Evolutionary conservation across 2,888 invertebrate genomes (phyloP).

Genomic region (Tenthredo distinguenda): DNA sequence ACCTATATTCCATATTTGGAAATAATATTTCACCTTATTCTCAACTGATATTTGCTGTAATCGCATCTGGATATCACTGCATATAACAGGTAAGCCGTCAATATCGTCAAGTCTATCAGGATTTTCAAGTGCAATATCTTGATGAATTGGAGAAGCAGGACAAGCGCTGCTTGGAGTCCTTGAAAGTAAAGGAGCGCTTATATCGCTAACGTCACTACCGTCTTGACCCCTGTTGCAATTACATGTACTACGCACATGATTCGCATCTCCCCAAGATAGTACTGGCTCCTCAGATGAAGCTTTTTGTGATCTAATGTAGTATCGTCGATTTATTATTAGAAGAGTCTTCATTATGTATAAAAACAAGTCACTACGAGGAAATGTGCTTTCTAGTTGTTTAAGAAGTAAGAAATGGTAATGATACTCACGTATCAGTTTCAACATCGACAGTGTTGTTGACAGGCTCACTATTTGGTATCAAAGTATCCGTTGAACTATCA

Average conservation of each 20-base stretch:
- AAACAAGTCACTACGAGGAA: neutral
- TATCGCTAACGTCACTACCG: conserved; percentile 73
- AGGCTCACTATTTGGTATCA: conserved; percentile 76
- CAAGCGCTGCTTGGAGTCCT: conserved; percentile 81
- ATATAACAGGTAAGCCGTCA: conserved; percentile 87
- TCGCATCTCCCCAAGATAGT: conserved; percentile 46
- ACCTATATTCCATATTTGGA: neutral
- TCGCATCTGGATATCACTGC: conserved; percentile 87
- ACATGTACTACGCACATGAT: conserved; percentile 61
- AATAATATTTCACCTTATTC: conserved; percentile 83
- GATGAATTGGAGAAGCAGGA: conserved; percentile 81
- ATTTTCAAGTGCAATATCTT: conserved; percentile 72
- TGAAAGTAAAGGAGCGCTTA: conserved; percentile 79
- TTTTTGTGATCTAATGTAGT: conserved; percentile 36
- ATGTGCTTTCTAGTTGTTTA: neutral
- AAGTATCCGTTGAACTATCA: conserved; percentile 81
- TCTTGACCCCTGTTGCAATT: conserved; percentile 70
- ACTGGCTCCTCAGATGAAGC: conserved; percentile 35
- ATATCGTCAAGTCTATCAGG: conserved; percentile 81
- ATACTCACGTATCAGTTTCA: conserved; percentile 71
- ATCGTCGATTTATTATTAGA: conserved; percentile 5
- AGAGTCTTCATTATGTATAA: neutral
- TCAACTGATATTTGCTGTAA: conserved; percentile 91
- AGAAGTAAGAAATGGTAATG: neutral
- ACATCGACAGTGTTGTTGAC: conserved; percentile 60